Conservation (phyloP, 2,888 invertebrate genomes). For the Drosophila monieri region DNA sequence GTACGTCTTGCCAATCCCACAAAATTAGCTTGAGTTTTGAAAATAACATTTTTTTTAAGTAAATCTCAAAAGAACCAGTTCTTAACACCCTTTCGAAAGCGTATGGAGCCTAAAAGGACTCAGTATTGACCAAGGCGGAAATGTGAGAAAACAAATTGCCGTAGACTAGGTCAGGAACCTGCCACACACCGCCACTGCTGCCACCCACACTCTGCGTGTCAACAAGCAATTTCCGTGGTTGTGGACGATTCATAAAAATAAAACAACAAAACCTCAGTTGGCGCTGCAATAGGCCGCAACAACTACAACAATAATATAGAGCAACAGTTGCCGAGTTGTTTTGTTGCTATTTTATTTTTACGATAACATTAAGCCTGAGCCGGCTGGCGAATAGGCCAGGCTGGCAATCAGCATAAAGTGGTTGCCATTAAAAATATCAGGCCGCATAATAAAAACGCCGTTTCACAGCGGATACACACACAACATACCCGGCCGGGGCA, state of each 20-base stretch:
- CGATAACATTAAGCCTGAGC: slow-evolving; percentile 68
- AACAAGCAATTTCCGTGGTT: slow-evolving; percentile 72
- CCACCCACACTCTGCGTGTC: slow-evolving; percentile 64
- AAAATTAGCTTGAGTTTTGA: too few species aligned
- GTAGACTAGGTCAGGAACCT: slow-evolving; percentile 62
- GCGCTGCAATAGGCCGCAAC: slow-evolving; percentile 45
- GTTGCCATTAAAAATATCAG: slow-evolving; percentile 76
- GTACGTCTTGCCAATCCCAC: too few species aligned
- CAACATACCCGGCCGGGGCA: slow-evolving; percentile 21
- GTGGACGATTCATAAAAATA: slow-evolving; percentile 46
- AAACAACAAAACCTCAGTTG: slow-evolving; percentile 26
- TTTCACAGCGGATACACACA: slow-evolving; percentile 67
- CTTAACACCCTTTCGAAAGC: not conserved
- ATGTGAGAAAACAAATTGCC: slow-evolving; percentile 67
- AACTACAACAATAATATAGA: slow-evolving; percentile 37
- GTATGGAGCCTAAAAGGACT: slow-evolving; percentile 22
- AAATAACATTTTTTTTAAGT: too few species aligned
- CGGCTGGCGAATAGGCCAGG: slow-evolving; percentile 41
- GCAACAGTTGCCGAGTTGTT: slow-evolving; percentile 66
- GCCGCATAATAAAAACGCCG: slow-evolving; percentile 71
- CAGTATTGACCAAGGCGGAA: slow-evolving; percentile 46
- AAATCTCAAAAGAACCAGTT: too few species aligned
- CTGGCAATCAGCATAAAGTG: slow-evolving; percentile 77
- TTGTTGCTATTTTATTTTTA: slow-evolving; percentile 62
- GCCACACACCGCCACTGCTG: not conserved